A percentile compares a stretch with the other conserved stretches of the same genome.
These are phyloP conservation scores for Martes flavigula DNA, from an alignment of 2,797 vertebrate species.

Conservation along the genomic window DNA sequence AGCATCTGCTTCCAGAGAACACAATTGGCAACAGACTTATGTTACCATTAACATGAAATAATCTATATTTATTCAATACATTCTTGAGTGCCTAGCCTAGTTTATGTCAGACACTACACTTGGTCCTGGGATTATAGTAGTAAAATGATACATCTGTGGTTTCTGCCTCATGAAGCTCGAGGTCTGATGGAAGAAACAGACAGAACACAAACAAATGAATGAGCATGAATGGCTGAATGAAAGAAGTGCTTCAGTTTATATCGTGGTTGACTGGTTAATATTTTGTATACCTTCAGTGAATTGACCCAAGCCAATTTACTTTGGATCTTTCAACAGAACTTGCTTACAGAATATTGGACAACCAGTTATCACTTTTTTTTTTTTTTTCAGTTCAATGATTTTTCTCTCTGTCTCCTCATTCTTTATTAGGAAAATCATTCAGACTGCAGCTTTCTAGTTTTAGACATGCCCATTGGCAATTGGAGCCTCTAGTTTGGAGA, in stretches of 20 bases:
- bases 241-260: not conserved
- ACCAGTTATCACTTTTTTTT: not conserved
- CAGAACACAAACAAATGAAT: not conserved
- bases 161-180: not conserved
- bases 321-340: not conserved
- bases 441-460: not conserved
- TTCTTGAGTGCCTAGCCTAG: not conserved
- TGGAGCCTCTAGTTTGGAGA: conserved; percentile 2
- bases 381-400: conserved; percentile 7
- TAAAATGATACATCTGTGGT: not conserved
- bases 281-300: not conserved
- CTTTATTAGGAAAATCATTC: conserved; percentile 33
- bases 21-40: not conserved
- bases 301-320: not conserved
- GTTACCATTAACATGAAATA: not conserved
- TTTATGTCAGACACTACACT: not conserved
- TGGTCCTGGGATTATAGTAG: not conserved
- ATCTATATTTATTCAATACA: not conserved
- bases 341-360: conserved; percentile 25
- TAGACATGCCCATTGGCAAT: not conserved
- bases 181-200: not conserved
- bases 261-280: not conserved
- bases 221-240: not conserved
- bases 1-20: not conserved
- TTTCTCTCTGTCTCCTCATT: conserved; percentile 15